Evolutionary conservation across 2,888 invertebrate genomes (phyloP).

Genomic region (Gastracanthus pulcherrimus): DNA sequence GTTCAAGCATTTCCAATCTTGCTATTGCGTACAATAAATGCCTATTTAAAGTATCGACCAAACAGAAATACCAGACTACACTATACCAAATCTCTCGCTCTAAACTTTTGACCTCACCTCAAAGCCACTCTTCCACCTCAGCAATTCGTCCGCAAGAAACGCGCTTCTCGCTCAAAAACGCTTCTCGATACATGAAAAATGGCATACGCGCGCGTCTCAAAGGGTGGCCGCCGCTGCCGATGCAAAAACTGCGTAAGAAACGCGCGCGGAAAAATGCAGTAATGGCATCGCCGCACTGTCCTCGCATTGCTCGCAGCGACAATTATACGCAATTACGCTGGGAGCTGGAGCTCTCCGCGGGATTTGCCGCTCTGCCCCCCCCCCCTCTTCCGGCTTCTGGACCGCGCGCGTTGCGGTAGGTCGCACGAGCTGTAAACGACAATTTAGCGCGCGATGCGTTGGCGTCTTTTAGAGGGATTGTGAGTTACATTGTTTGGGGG

Average conservation of each 20-base stretch:
- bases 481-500: too few species aligned
- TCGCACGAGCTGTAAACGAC: conserved; percentile 44
- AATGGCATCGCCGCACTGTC: conserved; percentile 73
- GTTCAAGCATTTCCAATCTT: too few species aligned
- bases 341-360: conserved; percentile 61
- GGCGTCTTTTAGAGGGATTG: background rate
- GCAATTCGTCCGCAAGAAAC: too few species aligned
- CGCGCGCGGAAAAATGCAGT: conserved; percentile 73
- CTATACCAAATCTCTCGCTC: background rate
- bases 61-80: too few species aligned
- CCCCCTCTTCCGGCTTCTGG: too few species aligned
- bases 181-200: background rate
- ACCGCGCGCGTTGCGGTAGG: conserved; percentile 55
- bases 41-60: too few species aligned
- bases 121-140: too few species aligned
- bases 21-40: too few species aligned
- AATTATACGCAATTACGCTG: conserved; percentile 76
- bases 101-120: background rate
- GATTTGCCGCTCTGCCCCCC: too few species aligned
- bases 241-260: conserved; percentile 6
- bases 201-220: background rate
- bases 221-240: background rate
- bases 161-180: too few species aligned
- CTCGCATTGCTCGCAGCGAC: conserved; percentile 76
- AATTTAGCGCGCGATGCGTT: conserved; percentile 47